phyloP scores from a whole-genome alignment of 2,113 vertebrate genomes.

The Nansenia antarctica region DNA sequence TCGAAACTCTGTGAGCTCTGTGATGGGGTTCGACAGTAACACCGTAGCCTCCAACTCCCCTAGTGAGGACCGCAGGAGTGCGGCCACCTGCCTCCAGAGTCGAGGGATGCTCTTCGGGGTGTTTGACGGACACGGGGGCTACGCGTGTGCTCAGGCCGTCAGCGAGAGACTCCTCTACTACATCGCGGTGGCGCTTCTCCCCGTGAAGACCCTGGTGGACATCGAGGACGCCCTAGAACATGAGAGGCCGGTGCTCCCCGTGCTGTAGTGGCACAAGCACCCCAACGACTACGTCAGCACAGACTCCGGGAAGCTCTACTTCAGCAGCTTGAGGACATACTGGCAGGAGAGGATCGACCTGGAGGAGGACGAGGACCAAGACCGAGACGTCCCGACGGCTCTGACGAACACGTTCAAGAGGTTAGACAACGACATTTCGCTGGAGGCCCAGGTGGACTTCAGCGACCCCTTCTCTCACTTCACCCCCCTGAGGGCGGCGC shows the following conservation, averaged over 20 bases:
- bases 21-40: conserved; percentile 70
- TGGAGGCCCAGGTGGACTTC: conserved; percentile 69
- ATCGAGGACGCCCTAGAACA: conserved; percentile 64
- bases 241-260: conserved; percentile 45
- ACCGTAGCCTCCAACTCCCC: conserved; percentile 62
- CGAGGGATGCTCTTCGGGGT: conserved; percentile 58
- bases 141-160: conserved; percentile 60
- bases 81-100: conserved; percentile 63
- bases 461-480: conserved; percentile 35
- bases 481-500: conserved; percentile 59
- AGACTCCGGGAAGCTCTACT: conserved; percentile 43
- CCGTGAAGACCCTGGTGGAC: conserved; percentile 50
- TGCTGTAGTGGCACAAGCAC: conserved; percentile 68
- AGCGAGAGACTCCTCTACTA: conserved; percentile 72
- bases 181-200: conserved; percentile 57
- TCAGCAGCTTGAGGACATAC: conserved; percentile 65
- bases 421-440: conserved; percentile 67
- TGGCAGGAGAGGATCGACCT: conserved; percentile 68
- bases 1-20: conserved; percentile 36
- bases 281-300: conserved; percentile 40
- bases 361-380: conserved; percentile 32
- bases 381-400: conserved; percentile 25
- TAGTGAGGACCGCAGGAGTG: conserved; percentile 63
- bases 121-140: conserved; percentile 67
- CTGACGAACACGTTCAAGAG: conserved; percentile 60